Conservation (phyloP, 2,113 vertebrate genomes). For the Gobius niger region DNA sequence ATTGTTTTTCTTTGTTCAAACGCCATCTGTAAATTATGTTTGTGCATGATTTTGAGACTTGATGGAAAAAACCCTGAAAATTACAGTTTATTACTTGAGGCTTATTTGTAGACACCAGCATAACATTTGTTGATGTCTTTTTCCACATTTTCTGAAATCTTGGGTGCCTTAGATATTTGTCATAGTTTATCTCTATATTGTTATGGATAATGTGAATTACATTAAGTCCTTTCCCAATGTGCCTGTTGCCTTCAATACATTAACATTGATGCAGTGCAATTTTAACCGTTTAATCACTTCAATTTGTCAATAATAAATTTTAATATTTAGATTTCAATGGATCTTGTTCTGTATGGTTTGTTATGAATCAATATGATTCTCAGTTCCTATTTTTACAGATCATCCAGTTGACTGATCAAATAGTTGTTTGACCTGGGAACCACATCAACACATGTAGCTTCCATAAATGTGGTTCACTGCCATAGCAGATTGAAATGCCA, state of each 20-base stretch:
- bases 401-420: not conserved
- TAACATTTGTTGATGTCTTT: constrained; percentile 56
- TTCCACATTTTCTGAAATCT: constrained; percentile 83
- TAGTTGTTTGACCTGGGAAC: too few species aligned
- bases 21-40: not conserved
- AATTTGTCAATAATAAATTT: not conserved
- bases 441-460: too few species aligned
- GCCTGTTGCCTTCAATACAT: constrained; percentile 1
- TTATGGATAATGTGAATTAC: constrained; percentile 78
- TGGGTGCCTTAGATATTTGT: constrained; percentile 93
- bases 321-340: not conserved
- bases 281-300: not conserved
- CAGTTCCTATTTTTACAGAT: constrained; percentile 8
- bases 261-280: not conserved
- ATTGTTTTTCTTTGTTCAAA: too few species aligned
- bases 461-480: too few species aligned
- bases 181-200: constrained; percentile 87
- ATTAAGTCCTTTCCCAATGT: constrained; percentile 71
- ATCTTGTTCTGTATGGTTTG: not conserved
- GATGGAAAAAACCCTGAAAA: constrained; percentile 16
- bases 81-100: constrained; percentile 5
- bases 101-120: constrained; percentile 18
- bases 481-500: too few species aligned
- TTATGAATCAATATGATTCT: constrained; percentile 45
- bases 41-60: not conserved